phyloP scores from a whole-genome alignment of 1,140 invertebrate species.

The Macrosteles quadrilineatus region DNA sequence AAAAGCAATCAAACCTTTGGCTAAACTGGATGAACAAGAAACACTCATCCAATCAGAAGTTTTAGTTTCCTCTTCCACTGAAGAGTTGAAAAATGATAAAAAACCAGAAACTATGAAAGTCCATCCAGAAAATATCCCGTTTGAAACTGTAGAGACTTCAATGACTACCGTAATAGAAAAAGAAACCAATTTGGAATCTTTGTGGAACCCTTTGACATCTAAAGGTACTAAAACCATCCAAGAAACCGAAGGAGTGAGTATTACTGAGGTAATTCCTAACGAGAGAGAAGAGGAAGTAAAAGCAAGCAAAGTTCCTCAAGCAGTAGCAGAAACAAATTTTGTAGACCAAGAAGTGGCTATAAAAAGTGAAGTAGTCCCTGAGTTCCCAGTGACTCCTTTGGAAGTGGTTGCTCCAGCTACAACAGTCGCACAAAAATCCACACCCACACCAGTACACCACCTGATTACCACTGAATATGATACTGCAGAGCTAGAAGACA shows the following conservation, averaged over 20 bases:
- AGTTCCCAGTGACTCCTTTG: slow-evolving; percentile 47
- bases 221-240: slow-evolving; percentile 51
- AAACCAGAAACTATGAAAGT: slow-evolving; percentile 40
- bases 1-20: slow-evolving; percentile 40
- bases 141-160: slow-evolving; percentile 45
- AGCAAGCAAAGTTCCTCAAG: slow-evolving; percentile 46
- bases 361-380: slow-evolving; percentile 51
- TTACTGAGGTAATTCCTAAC: slow-evolving; percentile 53
- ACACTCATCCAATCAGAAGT: slow-evolving; percentile 37
- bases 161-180: slow-evolving; percentile 49
- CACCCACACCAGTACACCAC: slow-evolving; percentile 52
- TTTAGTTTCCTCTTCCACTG: slow-evolving; percentile 38
- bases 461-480: slow-evolving; percentile 56
- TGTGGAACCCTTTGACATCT: slow-evolving; percentile 44
- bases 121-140: slow-evolving; percentile 38
- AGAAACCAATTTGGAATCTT: slow-evolving; percentile 44
- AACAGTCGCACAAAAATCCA: slow-evolving; percentile 48
- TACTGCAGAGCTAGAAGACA: slow-evolving; percentile 53
- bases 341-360: slow-evolving; percentile 48
- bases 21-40: slow-evolving; percentile 38
- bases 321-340: slow-evolving; percentile 46
- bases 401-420: slow-evolving; percentile 43
- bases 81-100: slow-evolving; percentile 43
- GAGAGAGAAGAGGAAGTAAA: slow-evolving; percentile 48
- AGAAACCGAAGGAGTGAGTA: slow-evolving; percentile 52